A percentile compares a stretch with the other conserved stretches of the same genome.
Evolutionary conservation across 2,888 invertebrate genomes (phyloP).

Genomic region (Dione vanillae): DNA sequence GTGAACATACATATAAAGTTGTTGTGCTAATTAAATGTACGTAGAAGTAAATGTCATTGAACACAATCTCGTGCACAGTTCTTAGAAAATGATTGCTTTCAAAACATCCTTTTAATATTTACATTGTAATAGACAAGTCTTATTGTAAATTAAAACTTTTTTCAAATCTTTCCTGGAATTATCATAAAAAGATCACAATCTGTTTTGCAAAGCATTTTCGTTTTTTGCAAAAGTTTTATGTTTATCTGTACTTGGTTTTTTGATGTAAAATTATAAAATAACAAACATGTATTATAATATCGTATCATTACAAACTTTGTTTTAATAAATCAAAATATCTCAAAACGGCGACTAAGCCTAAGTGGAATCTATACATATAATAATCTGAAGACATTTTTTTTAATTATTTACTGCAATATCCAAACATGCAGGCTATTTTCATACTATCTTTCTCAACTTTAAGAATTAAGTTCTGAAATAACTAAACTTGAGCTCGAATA

Average conservation of each 20-base stretch:
- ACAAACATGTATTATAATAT: no score
- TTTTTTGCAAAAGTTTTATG: slow-evolving; percentile 27
- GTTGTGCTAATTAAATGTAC: not conserved
- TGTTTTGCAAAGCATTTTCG: slow-evolving; percentile 60
- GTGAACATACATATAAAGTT: no score
- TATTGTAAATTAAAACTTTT: slow-evolving; percentile 31
- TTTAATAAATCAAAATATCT: no score
- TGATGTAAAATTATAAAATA: no score
- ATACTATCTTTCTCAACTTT: slow-evolving; percentile 28
- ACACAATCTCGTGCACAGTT: not conserved
- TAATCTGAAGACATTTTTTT: slow-evolving; percentile 8
- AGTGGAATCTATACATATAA: no score
- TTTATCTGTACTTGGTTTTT: no score
- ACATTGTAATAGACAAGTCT: slow-evolving; percentile 17
- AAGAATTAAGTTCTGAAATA: slow-evolving; percentile 46
- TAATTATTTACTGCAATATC: no score
- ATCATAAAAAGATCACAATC: slow-evolving; percentile 55
- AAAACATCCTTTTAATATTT: slow-evolving; percentile 11
- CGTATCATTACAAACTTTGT: no score
- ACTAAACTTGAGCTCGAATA: slow-evolving; percentile 47
- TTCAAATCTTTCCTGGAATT: slow-evolving; percentile 12
- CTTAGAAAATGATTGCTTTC: not conserved
- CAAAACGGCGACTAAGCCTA: no score
- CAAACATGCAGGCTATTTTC: slow-evolving; percentile 19
- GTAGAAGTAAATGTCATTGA: not conserved